These are phyloP conservation scores for Gryllus longicercus DNA, from an alignment of 2,888 invertebrate species.

Conservation along the genomic window DNA sequence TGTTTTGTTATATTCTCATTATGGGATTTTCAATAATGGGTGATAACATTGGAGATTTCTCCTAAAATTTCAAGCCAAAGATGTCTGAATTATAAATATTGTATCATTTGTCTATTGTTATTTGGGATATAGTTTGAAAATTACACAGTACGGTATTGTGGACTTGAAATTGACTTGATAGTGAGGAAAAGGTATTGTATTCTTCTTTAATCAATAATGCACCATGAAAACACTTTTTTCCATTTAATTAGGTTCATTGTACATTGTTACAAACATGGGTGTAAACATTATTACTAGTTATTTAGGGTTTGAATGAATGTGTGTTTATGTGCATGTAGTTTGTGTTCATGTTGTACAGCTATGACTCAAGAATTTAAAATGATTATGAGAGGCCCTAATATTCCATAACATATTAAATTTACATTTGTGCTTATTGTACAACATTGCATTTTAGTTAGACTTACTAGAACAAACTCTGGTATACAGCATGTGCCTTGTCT, in stretches of 20 bases:
- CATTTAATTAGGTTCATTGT: not conserved
- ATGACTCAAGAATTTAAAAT: not conserved
- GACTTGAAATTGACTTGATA: constrained; percentile 2
- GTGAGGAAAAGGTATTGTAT: not conserved
- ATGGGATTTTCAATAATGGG: not conserved
- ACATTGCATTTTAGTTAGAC: not conserved
- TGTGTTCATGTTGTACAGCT: not conserved
- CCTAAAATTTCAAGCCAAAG: constrained; percentile 2
- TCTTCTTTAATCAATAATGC: not conserved
- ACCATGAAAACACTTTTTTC: not conserved
- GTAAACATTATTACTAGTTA: constrained; percentile 5
- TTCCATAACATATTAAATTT: not conserved
- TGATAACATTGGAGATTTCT: not conserved
- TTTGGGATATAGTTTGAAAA: not conserved
- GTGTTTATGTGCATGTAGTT: not conserved
- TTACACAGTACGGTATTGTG: not conserved
- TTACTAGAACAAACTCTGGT: not conserved
- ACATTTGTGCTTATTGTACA: not conserved
- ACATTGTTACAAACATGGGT: constrained; percentile 11
- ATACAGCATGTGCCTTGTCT: constrained; percentile 5
- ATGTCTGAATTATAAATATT: constrained; percentile 22
- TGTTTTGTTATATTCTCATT: not conserved
- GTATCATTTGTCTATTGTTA: constrained; percentile 21
- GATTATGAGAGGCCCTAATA: not conserved
- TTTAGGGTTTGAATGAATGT: not conserved